Conservation (phyloP, 2,797 vertebrate genomes). For the Cephalopachus bancanus region DNA sequence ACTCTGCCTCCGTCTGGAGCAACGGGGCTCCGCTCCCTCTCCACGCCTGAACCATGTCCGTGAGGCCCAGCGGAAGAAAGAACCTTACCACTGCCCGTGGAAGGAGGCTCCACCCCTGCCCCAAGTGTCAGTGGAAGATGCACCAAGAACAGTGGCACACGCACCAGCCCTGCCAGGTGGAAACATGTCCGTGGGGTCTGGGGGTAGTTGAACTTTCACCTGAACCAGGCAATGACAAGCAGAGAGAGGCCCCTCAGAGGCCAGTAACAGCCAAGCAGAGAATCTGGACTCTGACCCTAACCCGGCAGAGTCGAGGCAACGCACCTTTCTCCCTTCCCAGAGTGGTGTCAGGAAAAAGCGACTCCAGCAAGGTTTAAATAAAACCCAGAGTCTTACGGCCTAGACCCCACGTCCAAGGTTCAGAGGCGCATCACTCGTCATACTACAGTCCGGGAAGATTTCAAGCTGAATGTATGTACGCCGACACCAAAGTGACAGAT, state of each 20-base stretch:
- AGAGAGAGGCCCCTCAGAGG: neutral
- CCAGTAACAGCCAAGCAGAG: neutral
- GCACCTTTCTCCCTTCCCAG: neutral
- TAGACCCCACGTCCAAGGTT: neutral
- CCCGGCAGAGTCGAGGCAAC: neutral
- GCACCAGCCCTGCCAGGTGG: too few relatives aligned
- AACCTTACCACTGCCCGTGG: neutral
- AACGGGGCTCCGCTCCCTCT: neutral
- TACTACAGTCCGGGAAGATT: neutral
- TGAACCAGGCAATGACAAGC: neutral
- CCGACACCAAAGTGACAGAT: neutral
- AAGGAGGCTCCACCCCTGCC: neutral
- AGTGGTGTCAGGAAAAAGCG: neutral
- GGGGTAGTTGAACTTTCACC: neutral
- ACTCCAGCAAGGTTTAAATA: neutral
- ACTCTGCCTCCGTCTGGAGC: neutral
- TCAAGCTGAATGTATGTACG: neutral
- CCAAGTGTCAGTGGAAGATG: neutral
- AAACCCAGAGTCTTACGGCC: neutral
- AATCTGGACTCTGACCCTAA: neutral
- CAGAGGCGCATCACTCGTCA: neutral
- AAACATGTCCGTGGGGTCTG: neutral
- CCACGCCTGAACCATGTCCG: too few relatives aligned
- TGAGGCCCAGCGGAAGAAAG: neutral
- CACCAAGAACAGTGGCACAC: neutral